Base-by-base conservation (phyloP, 2,888 invertebrate species). In the Tuberolachnus salignus region DNA sequence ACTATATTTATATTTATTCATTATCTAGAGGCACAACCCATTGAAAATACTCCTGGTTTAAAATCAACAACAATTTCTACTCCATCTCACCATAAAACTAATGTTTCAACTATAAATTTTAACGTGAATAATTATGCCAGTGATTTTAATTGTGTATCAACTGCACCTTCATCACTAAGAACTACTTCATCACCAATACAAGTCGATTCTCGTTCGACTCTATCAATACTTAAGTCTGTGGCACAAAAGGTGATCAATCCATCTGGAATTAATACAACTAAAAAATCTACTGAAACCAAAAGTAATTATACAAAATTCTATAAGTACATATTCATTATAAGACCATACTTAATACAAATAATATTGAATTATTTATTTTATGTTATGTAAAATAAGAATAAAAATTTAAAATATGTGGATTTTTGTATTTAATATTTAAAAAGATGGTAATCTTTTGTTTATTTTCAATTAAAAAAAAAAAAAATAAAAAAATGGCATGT, bases 181-280 rank as follows among this genome's bases (percentile, higher is more conserved):
- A 80, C 82, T 61, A 81, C 82, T 63, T 80, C 82, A 57, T 75
- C 75, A 34, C 82, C 82, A 67, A 82, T 82, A 80, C 82, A 81
- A 85, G 84, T 82, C 84, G 85, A 78, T 85, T 85, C 83, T 85
- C 85, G 83, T 13, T 81, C 83, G 85, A 90, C 91, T 84, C 91
- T 94, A 88, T 92, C 93, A 81, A 91, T 94, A 83, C 89, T 96
- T 84, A 95, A 95, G 89, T 92, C 92, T 83, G 96, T 96, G 89
- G 96, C 96, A 85, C 95, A 95, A 88, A 94, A 96, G 87, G 96
- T 92, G 84, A 94, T 96, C 85, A 93, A 93, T 86, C 89, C 93
- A 83, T 92, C 93, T 82, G 94, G 92, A 21, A 88, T 90, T 84
- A 91, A 90, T 86, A 87, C 87, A 84, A 87, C 86, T 81, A 84